Percentiles rank a stretch among this genome's conserved stretches.
phyloP scores from a whole-genome alignment of 2,888 invertebrate species.

The Lydus trimaculatus region DNA sequence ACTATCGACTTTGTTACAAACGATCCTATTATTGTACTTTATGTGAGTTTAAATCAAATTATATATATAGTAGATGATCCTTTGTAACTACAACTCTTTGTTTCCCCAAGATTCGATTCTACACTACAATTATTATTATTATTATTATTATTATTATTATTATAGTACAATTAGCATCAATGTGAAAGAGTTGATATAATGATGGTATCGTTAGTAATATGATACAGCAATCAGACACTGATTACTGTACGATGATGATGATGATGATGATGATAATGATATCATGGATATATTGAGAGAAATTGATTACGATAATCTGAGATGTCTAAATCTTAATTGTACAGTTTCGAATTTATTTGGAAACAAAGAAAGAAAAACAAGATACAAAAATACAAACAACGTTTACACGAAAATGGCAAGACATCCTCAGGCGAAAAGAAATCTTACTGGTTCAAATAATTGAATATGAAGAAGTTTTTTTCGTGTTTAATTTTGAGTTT shows the following conservation, averaged over 20 bases:
- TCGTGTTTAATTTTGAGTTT: too few relatives aligned
- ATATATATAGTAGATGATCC: too few relatives aligned
- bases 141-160: not conserved
- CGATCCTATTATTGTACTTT: too few relatives aligned
- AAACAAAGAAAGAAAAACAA: not conserved
- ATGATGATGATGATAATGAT: not conserved
- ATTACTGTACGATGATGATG: not conserved
- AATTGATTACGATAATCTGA: not conserved
- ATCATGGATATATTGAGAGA: not conserved
- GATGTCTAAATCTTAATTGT: not conserved
- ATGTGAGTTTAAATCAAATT: too few relatives aligned
- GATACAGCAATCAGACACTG: conserved; percentile 6
- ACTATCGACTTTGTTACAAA: too few relatives aligned
- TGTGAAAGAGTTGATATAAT: conserved; percentile 13
- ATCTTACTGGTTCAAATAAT: too few relatives aligned
- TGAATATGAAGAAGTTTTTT: too few relatives aligned
- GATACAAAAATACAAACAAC: not conserved
- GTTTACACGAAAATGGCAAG: too few relatives aligned
- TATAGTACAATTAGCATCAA: not conserved
- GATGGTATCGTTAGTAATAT: conserved; percentile 7
- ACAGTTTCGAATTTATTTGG: not conserved
- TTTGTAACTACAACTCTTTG: too few relatives aligned
- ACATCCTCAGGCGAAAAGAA: too few relatives aligned
- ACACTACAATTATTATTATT: too few relatives aligned
- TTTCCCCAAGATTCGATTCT: too few relatives aligned